Base-by-base conservation (phyloP, 2,888 invertebrate species). In the Sisyra terminalis region DNA sequence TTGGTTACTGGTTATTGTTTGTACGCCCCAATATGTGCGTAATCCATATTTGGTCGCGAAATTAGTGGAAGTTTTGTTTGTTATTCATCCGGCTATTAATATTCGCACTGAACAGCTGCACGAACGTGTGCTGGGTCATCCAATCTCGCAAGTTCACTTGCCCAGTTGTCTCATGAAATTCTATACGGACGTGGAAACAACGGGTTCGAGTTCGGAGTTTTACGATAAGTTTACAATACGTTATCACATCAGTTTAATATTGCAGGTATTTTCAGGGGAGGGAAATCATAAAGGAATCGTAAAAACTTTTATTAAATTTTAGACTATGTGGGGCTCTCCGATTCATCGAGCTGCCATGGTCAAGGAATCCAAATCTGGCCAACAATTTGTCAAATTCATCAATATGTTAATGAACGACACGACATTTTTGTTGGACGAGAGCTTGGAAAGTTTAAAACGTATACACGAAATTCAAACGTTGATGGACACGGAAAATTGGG, bases 371-470 rank as follows among this genome's bases (percentile, higher is more conserved):
- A 80, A 83, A 46, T 80, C 78, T 45, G 89, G 89, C 16, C 85
- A 82, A 48, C 89, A 92, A 61, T 96, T 96, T 64, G 92, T 96
- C 6, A 88, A 92, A 54, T 96, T 96, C 59, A 79, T 94, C 50
- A 96, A 96, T 62, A 89, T 96, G 93, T 64, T 96, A 50, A 96
- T 96, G 89, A 96, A 96, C 57, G 96, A 96, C 61, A 96, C 93
- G 15, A 96, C 94, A 42, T 96, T 93, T 66, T 70, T 96, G 45
- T 68, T 96, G 49, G 98, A 98, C 59, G 98, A 98, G 63, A 93
- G 93, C 58, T 64, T 93, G 41, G 86, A 93, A 65, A 87, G 89
- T 53, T 69, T 97, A 49, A 87, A 86, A 57, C 75, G 84, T 44
- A 85, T 85, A 53, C 84, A 85, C 64, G 81, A 83, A 57, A 82